phyloP scores from a whole-genome alignment of 2,113 vertebrate genomes.

The Casuarius casuarius region DNA sequence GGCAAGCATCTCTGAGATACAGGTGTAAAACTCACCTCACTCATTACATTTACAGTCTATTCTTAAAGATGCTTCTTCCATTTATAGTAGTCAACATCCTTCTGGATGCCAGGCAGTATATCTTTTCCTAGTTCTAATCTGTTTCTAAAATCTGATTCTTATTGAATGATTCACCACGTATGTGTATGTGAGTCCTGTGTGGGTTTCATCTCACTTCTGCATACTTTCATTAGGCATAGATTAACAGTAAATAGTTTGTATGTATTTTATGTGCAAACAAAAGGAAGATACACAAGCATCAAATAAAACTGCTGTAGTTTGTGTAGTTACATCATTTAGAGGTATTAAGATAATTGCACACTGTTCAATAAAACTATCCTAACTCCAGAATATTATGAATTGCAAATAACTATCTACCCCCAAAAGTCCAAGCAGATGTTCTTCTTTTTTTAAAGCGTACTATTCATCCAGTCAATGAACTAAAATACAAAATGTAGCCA shows the following conservation, averaged over 20 bases:
- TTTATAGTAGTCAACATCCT: background rate
- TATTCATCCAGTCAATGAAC: background rate
- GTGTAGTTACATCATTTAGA: background rate
- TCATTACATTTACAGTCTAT: background rate
- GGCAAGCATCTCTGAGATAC: background rate
- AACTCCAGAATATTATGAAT: background rate
- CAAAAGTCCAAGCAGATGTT: background rate
- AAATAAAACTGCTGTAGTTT: background rate
- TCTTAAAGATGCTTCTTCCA: background rate
- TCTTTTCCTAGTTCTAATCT: background rate
- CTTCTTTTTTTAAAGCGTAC: background rate
- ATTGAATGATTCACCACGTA: background rate
- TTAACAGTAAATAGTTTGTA: background rate
- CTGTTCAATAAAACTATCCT: background rate
- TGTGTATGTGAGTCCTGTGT: background rate
- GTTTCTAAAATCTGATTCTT: background rate
- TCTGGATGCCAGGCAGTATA: background rate
- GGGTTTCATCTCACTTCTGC: background rate
- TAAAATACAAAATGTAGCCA: background rate
- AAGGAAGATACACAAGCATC: background rate
- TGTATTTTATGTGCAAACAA: background rate
- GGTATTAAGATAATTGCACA: background rate
- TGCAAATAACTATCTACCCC: background rate
- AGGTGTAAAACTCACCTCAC: background rate
- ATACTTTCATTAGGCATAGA: background rate